Conservation (phyloP, 1,140 invertebrate species). For the Drepana arcuata region DNA sequence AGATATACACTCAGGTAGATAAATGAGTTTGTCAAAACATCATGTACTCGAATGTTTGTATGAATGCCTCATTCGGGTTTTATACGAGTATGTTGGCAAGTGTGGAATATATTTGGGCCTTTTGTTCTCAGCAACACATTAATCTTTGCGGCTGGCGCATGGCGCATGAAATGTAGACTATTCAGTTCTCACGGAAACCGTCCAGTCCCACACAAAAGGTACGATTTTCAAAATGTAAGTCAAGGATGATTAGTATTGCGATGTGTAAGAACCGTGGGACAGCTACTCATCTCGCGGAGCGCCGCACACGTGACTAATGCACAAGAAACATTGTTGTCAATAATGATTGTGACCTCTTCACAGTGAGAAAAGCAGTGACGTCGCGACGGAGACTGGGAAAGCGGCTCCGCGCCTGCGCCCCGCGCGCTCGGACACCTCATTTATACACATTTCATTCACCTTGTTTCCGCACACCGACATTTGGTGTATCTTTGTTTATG, state of each 20-base stretch:
- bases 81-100: too few relatives aligned
- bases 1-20: too few relatives aligned
- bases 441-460: conserved; percentile 33
- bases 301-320: conserved; percentile 26
- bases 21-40: too few relatives aligned
- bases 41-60: too few relatives aligned
- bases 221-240: conserved; percentile 64
- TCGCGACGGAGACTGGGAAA: conserved; percentile 17
- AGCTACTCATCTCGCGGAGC: conserved; percentile 23
- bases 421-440: conserved; percentile 15
- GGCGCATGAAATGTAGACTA: conserved; percentile 37
- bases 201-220: conserved; percentile 56
- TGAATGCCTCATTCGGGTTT: too few relatives aligned
- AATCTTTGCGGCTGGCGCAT: conserved; percentile 33
- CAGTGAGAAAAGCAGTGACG: conserved; percentile 19
- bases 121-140: conserved; percentile 23
- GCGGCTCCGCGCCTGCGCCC: conserved; percentile 10
- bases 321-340: conserved; percentile 21
- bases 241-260: conserved; percentile 53
- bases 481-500: conserved; percentile 27
- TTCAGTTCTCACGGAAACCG: conserved; percentile 55
- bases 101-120: too few relatives aligned
- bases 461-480: conserved; percentile 26
- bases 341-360: conserved; percentile 18
- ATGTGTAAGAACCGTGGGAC: conserved; percentile 49